Base-by-base conservation (phyloP, 2,113 vertebrate species). In the Planiliza haematocheilus region DNA sequence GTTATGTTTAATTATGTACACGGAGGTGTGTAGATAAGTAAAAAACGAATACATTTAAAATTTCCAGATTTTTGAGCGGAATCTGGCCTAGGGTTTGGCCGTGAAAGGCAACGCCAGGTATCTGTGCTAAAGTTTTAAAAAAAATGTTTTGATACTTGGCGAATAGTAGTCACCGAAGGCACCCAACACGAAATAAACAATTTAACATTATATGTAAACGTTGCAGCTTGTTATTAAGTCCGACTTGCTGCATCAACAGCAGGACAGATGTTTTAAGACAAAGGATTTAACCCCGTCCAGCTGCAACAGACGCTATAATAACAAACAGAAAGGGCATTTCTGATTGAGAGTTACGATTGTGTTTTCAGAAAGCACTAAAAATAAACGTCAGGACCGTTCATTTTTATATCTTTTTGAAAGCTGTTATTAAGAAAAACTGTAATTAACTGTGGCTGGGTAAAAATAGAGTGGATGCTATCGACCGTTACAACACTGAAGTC, bases 251-350 rank as follows among this genome's bases (percentile, higher is more conserved):
- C 79, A 78, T 59, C 71, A 75, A 82, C 82, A 84, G 83, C 79
- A 76, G 86, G 82, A 79, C 89, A 91, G 91, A 92, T 91, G 91
- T 92, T 86, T 79, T 48, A 78, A 84, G 89, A 92, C 91, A 92
- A 92, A 92, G 90, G 86, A 89, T 78, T 87, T 65, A 78, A 85
- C 70, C 74, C 75, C 57, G 55, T 82, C 76, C 79, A 84, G 71
- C 74, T 88, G 76, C 80, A 64, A 71, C 64, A 66, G 21, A 18
- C 37, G 52, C 61, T 53, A 45, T 41, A 49, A 76, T 39, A 78
- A 61, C 62, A 80, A 50, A 57, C 38, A 45, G 39, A 69, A 61
- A 67, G 12, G 16, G 13, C 14, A 18, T 45, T 63, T 65, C 18
- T 42, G 8, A 37, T 58, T 53, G 34, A 39, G 17, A 66, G 38